phyloP scores from a whole-genome alignment of 2,888 invertebrate species.

The Spisula subtruncata region DNA sequence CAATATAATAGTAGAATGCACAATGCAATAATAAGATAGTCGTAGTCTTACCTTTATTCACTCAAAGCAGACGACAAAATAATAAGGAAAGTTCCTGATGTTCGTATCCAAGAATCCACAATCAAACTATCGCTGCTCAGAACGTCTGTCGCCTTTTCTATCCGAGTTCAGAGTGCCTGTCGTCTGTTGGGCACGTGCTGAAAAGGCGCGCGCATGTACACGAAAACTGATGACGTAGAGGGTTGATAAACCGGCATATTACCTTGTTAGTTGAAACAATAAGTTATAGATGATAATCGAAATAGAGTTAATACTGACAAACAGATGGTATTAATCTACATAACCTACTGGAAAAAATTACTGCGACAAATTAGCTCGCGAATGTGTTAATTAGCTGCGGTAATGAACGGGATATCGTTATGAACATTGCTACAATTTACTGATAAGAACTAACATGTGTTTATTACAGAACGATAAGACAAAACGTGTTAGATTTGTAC shows the following conservation, averaged over 20 bases:
- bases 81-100: constrained; percentile 35
- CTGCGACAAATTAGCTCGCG: constrained; percentile 6
- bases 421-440: not conserved
- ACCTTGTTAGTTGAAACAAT: constrained; percentile 58
- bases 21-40: no score
- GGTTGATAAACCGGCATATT: constrained; percentile 49
- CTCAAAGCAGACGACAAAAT: constrained; percentile 38
- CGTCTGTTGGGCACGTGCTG: constrained; percentile 46
- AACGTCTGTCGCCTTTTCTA: constrained; percentile 41
- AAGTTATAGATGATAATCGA: constrained; percentile 37
- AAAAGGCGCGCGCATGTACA: constrained; percentile 48
- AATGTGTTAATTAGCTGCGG: not conserved
- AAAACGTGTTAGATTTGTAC: constrained; percentile 17
- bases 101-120: constrained; percentile 39
- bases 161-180: constrained; percentile 43
- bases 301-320: constrained; percentile 31
- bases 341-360: not conserved
- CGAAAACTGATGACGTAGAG: constrained; percentile 49
- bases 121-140: constrained; percentile 23
- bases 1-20: no score
- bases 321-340: constrained; percentile 33
- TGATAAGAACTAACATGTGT: constrained; percentile 15
- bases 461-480: not conserved
- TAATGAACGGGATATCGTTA: not conserved
- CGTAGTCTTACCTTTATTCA: constrained; percentile 16